Conservation (phyloP, 2,113 vertebrate species). For the Alexandromys fortis region DNA sequence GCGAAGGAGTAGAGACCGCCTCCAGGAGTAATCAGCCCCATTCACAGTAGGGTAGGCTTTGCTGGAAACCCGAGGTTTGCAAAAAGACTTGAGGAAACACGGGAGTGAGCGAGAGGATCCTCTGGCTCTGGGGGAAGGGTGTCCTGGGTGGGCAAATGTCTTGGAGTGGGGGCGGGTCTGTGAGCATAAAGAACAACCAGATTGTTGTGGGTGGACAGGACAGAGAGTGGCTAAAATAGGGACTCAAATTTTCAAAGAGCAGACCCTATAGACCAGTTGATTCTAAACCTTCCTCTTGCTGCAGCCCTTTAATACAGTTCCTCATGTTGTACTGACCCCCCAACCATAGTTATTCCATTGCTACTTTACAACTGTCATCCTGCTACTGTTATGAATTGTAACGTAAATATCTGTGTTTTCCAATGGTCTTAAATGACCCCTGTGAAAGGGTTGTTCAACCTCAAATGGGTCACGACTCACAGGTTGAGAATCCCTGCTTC, state of each 20-base stretch:
- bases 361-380: not conserved
- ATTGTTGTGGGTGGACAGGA: not conserved
- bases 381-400: not conserved
- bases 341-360: not conserved
- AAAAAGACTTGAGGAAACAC: not conserved
- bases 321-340: not conserved
- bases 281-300: not conserved
- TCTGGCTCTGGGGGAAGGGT: not conserved
- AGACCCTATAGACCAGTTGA: not conserved
- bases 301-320: not conserved
- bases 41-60: not conserved
- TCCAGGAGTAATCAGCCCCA: not conserved
- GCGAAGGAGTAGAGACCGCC: not conserved
- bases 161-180: not conserved
- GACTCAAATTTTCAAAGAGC: not conserved
- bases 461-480: not conserved
- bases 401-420: not conserved
- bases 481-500: not conserved
- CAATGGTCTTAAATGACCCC: not conserved
- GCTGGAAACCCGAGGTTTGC: not conserved
- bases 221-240: not conserved
- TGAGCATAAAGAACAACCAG: not conserved
- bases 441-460: not conserved
- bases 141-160: not conserved
- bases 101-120: not conserved